Conservation (phyloP, 2,797 vertebrate species). For the Gastrophryne carolinensis region DNA sequence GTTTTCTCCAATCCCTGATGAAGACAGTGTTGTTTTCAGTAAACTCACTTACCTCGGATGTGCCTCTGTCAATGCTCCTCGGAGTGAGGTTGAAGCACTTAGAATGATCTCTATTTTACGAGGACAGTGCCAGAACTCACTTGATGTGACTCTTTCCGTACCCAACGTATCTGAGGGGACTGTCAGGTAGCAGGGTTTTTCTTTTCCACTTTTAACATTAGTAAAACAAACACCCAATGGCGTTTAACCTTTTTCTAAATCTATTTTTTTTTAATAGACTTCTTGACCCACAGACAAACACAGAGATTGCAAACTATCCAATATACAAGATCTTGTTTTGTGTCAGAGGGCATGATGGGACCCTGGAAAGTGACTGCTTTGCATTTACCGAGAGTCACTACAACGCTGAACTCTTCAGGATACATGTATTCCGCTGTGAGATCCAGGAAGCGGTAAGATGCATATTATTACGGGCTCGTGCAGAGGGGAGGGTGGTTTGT, state of each 20-base stretch:
- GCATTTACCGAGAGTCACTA: constrained; percentile 99
- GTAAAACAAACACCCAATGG: not conserved
- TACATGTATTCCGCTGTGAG: constrained; percentile 98
- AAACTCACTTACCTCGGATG: constrained; percentile 97
- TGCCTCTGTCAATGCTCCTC: constrained; percentile 93
- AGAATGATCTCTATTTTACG: constrained; percentile 96
- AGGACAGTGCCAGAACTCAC: constrained; percentile 88
- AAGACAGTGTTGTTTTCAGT: constrained; percentile 97
- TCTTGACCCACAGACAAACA: constrained; percentile 88
- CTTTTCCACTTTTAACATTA: too few species aligned
- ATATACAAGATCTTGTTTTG: constrained; percentile 99
- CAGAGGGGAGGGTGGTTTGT: too few species aligned
- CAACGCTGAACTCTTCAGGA: constrained; percentile 96
- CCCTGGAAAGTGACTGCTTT: constrained; percentile 95
- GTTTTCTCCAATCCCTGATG: constrained; percentile 85
- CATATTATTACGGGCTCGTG: too few species aligned
- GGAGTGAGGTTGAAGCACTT: constrained; percentile 94
- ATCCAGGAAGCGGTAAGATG: constrained; percentile 96
- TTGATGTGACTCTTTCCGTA: constrained; percentile 93
- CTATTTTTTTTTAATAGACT: constrained; percentile 71
- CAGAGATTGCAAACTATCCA: constrained; percentile 95
- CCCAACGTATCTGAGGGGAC: constrained; percentile 96
- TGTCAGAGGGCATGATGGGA: constrained; percentile 93
- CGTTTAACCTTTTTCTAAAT: not conserved
- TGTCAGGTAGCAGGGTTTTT: constrained; percentile 77